phyloP scores from a whole-genome alignment of 92 coral and sea anemone genomes.

The Hydrozoanthus gracilis region DNA sequence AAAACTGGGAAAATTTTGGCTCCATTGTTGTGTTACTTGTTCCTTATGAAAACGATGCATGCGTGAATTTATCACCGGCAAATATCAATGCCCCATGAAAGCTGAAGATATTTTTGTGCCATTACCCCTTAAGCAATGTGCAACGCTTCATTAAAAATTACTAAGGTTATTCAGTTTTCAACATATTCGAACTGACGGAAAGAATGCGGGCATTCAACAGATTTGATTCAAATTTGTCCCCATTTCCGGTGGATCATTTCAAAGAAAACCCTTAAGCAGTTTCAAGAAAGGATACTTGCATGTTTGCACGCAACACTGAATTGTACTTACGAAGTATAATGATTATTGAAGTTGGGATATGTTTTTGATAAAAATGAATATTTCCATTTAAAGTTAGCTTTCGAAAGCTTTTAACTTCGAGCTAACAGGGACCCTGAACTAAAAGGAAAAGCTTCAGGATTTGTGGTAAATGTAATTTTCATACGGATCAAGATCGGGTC shows the following conservation, averaged over 20 bases:
- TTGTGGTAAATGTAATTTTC: too few relatives aligned
- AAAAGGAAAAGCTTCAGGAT: too few relatives aligned
- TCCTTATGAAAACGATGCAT: too few relatives aligned
- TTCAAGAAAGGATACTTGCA: not conserved
- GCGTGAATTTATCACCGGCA: too few relatives aligned
- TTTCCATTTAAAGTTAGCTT: not conserved
- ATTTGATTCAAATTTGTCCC: slow-evolving; percentile 1
- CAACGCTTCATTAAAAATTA: not conserved
- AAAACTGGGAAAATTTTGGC: too few relatives aligned
- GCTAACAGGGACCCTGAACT: too few relatives aligned
- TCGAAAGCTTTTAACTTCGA: not conserved
- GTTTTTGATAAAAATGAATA: not conserved
- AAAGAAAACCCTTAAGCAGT: not conserved
- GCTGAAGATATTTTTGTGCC: too few relatives aligned
- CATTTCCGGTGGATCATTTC: slow-evolving; percentile 4
- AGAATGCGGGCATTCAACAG: not conserved
- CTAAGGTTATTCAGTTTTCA: slow-evolving; percentile 15
- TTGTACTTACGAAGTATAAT: not conserved
- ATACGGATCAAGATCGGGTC: too few relatives aligned
- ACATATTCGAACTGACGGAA: not conserved
- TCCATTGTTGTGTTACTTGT: too few relatives aligned
- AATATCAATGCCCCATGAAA: too few relatives aligned
- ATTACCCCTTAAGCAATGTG: too few relatives aligned
- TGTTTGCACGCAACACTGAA: not conserved
- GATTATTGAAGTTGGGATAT: not conserved